These are phyloP conservation scores for Lipophrys pholis DNA, from an alignment of 2,113 vertebrate species.

Conservation along the genomic window DNA sequence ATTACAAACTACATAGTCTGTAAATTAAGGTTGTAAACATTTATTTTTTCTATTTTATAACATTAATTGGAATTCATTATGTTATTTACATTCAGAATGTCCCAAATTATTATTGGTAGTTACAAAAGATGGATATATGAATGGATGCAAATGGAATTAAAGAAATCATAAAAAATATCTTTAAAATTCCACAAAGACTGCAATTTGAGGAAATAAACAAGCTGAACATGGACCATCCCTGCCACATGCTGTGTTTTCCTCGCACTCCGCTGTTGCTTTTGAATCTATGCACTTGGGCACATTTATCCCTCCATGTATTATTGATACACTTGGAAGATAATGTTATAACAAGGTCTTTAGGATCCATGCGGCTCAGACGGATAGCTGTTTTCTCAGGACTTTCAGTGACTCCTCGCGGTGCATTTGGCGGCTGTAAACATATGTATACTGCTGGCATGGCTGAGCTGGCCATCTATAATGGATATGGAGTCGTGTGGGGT, in stretches of 20 bases:
- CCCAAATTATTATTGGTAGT: no score
- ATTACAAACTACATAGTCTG: no score
- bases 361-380: slow-evolving; percentile 48
- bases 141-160: no score
- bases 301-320: slow-evolving; percentile 66
- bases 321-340: slow-evolving; percentile 64
- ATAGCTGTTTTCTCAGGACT: slow-evolving; percentile 47
- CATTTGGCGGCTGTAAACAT: slow-evolving; percentile 77
- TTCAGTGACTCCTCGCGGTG: slow-evolving; percentile 54
- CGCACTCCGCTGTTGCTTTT: slow-evolving; percentile 1
- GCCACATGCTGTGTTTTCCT: neutral
- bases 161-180: no score
- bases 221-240: no score
- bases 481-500: slow-evolving; percentile 57
- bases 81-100: no score
- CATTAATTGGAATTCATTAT: no score
- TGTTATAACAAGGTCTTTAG: slow-evolving; percentile 46
- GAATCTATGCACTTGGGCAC: slow-evolving; percentile 27
- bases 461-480: slow-evolving; percentile 71
- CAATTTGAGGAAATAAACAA: no score
- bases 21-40: no score
- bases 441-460: slow-evolving; percentile 59
- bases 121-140: no score
- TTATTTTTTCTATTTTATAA: no score
- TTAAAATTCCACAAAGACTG: no score